Evolutionary conservation across 2,113 vertebrate genomes (phyloP).

Genomic region (Oncorhynchus clarkii): DNA sequence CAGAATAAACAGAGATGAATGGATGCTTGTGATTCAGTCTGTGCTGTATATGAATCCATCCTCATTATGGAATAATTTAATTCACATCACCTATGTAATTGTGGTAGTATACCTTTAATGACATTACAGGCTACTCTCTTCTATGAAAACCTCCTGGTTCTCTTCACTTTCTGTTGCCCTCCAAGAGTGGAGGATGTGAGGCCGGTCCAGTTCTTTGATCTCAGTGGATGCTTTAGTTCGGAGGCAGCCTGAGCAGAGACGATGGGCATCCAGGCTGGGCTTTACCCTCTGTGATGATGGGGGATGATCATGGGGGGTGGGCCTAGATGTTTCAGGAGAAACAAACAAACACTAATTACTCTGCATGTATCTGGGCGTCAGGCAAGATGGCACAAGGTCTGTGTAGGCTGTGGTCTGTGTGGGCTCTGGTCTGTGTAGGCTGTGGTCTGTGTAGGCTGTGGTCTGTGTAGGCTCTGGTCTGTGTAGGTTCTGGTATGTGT

Average conservation of each 20-base stretch:
- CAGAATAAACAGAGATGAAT: neutral
- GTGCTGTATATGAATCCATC: neutral
- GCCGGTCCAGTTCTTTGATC: neutral
- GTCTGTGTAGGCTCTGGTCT: too few species aligned
- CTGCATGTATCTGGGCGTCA: slow-evolving; percentile 53
- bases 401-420: neutral
- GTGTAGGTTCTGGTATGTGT: too few species aligned
- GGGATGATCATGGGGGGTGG: slow-evolving; percentile 23
- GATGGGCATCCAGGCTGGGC: slow-evolving; percentile 38
- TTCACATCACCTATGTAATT: neutral
- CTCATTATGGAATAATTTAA: neutral
- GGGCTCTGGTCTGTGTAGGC: neutral
- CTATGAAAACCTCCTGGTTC: neutral
- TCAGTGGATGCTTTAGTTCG: neutral
- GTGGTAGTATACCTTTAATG: too few species aligned
- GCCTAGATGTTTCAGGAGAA: slow-evolving; percentile 71
- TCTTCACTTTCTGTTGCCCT: neutral
- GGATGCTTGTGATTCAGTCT: neutral
- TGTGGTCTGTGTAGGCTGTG: too few species aligned
- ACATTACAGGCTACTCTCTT: neutral
- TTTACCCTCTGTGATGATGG: slow-evolving; percentile 56
- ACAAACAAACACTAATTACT: slow-evolving; percentile 70
- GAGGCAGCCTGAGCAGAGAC: neutral
- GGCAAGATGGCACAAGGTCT: slow-evolving; percentile 32
- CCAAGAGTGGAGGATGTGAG: neutral